Percentiles rank a stretch among this genome's conserved stretches.
phyloP scores from a whole-genome alignment of 2,797 vertebrate species.

The Crocodylus rhombifer region DNA sequence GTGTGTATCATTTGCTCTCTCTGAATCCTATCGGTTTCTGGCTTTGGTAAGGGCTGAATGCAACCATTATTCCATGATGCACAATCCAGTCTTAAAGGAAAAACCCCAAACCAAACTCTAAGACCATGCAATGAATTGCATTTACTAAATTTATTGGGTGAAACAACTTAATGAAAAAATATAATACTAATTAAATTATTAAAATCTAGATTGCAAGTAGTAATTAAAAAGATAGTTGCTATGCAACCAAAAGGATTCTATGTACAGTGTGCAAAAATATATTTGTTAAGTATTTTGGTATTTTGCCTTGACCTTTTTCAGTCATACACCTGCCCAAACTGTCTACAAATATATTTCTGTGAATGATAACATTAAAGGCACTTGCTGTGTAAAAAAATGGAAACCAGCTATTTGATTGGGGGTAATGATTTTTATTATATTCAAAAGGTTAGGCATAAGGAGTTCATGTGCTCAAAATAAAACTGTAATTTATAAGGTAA shows the following conservation, averaged over 20 bases:
- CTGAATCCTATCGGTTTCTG: not conserved
- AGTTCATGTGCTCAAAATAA: slow-evolving; percentile 52
- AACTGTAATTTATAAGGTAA: not conserved
- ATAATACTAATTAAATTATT: slow-evolving; percentile 82
- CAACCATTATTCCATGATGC: slow-evolving; percentile 29
- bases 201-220: slow-evolving; percentile 73
- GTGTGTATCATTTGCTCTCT: not conserved
- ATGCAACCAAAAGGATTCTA: slow-evolving; percentile 69
- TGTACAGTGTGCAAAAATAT: slow-evolving; percentile 59
- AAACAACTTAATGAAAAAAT: slow-evolving; percentile 78
- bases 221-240: slow-evolving; percentile 80
- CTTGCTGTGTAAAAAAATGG: not conserved
- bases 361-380: slow-evolving; percentile 56
- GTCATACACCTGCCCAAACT: slow-evolving; percentile 65
- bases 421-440: slow-evolving; percentile 59
- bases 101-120: slow-evolving; percentile 12
- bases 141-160: slow-evolving; percentile 65
- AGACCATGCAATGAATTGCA: slow-evolving; percentile 63
- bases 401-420: slow-evolving; percentile 17
- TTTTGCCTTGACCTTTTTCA: slow-evolving; percentile 81
- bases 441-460: slow-evolving; percentile 60
- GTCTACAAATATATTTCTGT: slow-evolving; percentile 65
- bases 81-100: not conserved
- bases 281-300: slow-evolving; percentile 75
- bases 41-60: slow-evolving; percentile 7